phyloP scores from a whole-genome alignment of 2,888 invertebrate species.

The Dolichopus griseipennis region DNA sequence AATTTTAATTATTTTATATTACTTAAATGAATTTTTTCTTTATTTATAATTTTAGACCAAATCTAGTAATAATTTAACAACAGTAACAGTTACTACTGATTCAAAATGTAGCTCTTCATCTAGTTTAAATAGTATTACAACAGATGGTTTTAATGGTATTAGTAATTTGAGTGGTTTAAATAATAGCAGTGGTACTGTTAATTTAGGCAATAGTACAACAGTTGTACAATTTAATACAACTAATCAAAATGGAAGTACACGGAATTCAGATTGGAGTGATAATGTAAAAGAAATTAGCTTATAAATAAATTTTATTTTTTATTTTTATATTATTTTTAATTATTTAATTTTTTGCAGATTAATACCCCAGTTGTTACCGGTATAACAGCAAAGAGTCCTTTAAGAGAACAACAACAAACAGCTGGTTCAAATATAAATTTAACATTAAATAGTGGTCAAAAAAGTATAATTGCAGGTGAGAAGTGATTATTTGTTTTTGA shows the following conservation, averaged over 20 bases:
- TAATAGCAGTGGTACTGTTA: not conserved
- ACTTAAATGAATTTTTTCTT: conserved; percentile 7
- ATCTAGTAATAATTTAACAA: conserved; percentile 25
- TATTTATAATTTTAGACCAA: conserved; percentile 29
- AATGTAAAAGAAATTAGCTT: conserved; percentile 29
- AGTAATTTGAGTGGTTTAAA: not conserved
- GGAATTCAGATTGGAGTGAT: conserved; percentile 36
- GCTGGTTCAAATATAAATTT: conserved; percentile 27
- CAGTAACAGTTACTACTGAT: conserved; percentile 37
- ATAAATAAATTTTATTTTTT: not conserved
- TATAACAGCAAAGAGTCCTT: conserved; percentile 39
- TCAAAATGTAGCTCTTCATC: conserved; percentile 60
- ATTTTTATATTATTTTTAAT: conserved; percentile 8
- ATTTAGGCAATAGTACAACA: not conserved
- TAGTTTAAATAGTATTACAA: conserved; percentile 50
- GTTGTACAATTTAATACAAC: conserved; percentile 15
- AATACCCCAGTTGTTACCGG: conserved; percentile 24
- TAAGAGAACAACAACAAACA: conserved; percentile 43
- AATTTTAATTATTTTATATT: conserved; percentile 9
- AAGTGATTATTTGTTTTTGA: not conserved
- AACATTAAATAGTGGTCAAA: conserved; percentile 22
- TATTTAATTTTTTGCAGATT: conserved; percentile 16
- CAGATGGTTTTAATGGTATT: conserved; percentile 35
- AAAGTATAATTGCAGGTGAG: conserved; percentile 25
- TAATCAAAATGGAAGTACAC: conserved; percentile 25